Evolutionary conservation across 2,113 vertebrate species (phyloP).

Genomic region (Rhinogobius similis): DNA sequence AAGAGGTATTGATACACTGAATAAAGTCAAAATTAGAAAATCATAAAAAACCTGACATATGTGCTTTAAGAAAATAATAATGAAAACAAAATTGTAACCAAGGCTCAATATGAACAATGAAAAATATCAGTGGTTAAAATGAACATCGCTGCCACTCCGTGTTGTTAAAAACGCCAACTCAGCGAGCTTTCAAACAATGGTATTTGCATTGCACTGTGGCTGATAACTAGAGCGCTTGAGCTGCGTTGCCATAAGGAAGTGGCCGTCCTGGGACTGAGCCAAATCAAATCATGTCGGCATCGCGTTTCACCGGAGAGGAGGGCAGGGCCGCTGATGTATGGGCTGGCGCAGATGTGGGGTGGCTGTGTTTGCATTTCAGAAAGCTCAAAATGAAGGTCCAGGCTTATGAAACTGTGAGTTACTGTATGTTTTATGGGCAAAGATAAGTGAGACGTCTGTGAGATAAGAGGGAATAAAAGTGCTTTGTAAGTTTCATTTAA

Average conservation of each 20-base stretch:
- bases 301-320: conserved; percentile 57
- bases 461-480: not conserved
- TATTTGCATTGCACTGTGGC: conserved; percentile 11
- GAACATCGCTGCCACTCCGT: too few relatives aligned
- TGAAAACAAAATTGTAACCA: too few relatives aligned
- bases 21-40: too few relatives aligned
- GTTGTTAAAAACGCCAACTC: not conserved
- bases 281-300: conserved; percentile 63
- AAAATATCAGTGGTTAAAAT: too few relatives aligned
- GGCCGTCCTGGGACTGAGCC: conserved; percentile 40
- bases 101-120: too few relatives aligned
- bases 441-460: not conserved
- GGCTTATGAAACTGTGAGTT: not conserved
- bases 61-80: too few relatives aligned
- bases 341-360: conserved; percentile 25
- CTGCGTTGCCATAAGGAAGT: conserved; percentile 47
- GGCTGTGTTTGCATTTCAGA: conserved; percentile 23
- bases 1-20: too few relatives aligned
- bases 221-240: conserved; percentile 39
- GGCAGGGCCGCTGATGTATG: conserved; percentile 29
- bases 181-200: not conserved
- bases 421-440: conserved; percentile 4
- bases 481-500: conserved; percentile 3
- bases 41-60: too few relatives aligned
- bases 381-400: conserved; percentile 9